Evolutionary conservation across 2,888 invertebrate species (phyloP), one percentile per base, ranked within the genome.

Genomic region (Eristalis pertinax): DNA sequence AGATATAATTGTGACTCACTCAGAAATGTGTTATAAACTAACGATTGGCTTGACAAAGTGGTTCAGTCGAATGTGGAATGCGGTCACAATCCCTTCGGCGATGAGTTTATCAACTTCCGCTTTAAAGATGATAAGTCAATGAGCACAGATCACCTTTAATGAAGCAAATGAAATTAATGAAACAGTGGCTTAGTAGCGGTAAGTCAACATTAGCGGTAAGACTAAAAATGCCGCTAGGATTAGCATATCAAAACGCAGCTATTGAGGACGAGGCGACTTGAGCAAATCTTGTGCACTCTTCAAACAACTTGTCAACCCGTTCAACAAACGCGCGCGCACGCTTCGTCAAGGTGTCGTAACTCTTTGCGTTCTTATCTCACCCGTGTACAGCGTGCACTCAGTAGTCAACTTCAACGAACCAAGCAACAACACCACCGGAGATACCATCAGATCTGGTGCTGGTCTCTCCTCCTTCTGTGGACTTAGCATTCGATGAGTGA

Each of bases 361-460:
- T 50, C 50, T 50, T 50, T 50, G 50, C 50, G 19, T 50, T 50
- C 50, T 19, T n/a, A 50, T 50, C 50, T 50, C 19, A 50, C 50
- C 50, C 50, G 50, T 50, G 50, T n/a, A 50, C 50, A 8, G 7
- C 19, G 8, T 50, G 50, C 50, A 50, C 50, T 43, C 43, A 43
- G 43, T 15, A 43, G 43, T 43, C 43, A 43, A 43, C 43, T 19
- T 19, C 50, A 50, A 19, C 50, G 50, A 50, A 50, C 50, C 50
- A 50, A 50, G 50, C 50, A 50, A 19, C 50, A 50, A 19, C 19
- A 50, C 19, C 50, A 19, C 15, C 7, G 7, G 50, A 5, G 50
- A 50, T 50, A 50, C 50, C 50, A 50, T 50, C 50, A 50, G 50
- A 50, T 50, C 50, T 50, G 50, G 50, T 50, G 50, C 50, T 50